These are phyloP conservation scores for Glossophaga mutica DNA, from an alignment of 2,797 vertebrate genomes.

Conservation along the genomic window DNA sequence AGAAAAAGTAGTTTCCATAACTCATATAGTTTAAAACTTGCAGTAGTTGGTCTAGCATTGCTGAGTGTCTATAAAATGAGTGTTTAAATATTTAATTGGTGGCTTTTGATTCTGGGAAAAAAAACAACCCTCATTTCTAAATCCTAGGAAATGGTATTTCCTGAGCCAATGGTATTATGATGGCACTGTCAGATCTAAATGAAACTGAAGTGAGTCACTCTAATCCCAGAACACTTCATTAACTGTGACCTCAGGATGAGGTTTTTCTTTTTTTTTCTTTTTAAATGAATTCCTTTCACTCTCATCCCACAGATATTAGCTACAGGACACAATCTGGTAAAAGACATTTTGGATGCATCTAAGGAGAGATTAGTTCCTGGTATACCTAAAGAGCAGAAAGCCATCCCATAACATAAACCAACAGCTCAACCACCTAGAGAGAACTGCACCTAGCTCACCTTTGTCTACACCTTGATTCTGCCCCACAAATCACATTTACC, in stretches of 20 bases:
- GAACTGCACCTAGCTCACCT: background rate
- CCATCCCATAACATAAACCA: background rate
- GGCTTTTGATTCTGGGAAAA: background rate
- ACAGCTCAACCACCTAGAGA: background rate
- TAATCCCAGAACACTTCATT: background rate
- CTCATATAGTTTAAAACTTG: conserved; percentile 2
- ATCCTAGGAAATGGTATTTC: conserved; percentile 13
- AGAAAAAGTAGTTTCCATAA: conserved; percentile 16
- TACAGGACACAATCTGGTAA: background rate
- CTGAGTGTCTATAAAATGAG: background rate
- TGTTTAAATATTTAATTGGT: background rate
- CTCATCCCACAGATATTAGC: background rate
- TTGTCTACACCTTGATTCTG: background rate
- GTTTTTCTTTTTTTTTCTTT: background rate
- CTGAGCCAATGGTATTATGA: conserved; percentile 2
- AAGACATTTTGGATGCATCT: background rate
- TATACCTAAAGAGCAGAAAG: background rate
- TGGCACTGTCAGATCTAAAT: background rate
- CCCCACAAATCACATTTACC: background rate
- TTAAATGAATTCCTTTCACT: background rate
- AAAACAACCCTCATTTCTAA: background rate
- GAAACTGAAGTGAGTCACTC: background rate
- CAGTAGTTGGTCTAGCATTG: background rate
- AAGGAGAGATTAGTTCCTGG: background rate
- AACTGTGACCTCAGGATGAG: background rate